Percentiles rank a stretch among this genome's conserved stretches.
phyloP scores from a whole-genome alignment of 2,888 invertebrate genomes.

The Sinodicranocentrus sp. region DNA sequence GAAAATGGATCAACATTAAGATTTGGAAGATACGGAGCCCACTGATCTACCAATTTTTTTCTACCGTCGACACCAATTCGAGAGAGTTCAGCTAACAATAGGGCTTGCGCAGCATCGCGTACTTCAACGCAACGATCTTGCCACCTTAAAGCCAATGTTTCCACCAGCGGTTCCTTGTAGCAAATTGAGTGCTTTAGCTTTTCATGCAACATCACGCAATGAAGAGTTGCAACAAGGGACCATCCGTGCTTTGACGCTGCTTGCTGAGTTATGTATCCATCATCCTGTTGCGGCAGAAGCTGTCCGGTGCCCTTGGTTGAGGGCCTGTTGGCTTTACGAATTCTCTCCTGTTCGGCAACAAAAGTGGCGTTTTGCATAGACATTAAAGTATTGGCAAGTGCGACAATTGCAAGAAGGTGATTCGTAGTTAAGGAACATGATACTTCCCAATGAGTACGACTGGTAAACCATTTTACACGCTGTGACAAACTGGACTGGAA shows the following conservation, averaged over 20 bases:
- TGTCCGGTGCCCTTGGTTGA: constrained; percentile 80
- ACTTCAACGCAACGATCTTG: constrained; percentile 98
- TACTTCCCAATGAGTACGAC: constrained; percentile 96
- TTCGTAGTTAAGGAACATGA: constrained; percentile 97
- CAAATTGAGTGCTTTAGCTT: constrained; percentile 84
- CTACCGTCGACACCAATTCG: constrained; percentile 94
- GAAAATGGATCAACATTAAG: constrained; percentile 80
- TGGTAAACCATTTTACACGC: constrained; percentile 89
- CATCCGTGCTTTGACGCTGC: constrained; percentile 98
- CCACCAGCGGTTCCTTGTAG: constrained; percentile 97
- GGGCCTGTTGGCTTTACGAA: constrained; percentile 84
- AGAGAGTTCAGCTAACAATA: constrained; percentile 94
- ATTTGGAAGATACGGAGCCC: constrained; percentile 96
- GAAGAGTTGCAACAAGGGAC: constrained; percentile 96
- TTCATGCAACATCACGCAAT: constrained; percentile 97
- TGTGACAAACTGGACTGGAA: constrained; percentile 82
- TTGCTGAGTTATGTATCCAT: constrained; percentile 90
- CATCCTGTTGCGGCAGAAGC: constrained; percentile 81
- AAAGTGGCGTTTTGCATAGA: constrained; percentile 98
- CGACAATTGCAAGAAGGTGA: constrained; percentile 95
- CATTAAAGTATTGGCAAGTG: constrained; percentile 97
- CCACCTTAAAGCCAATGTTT: constrained; percentile 98
- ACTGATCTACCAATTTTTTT: constrained; percentile 94
- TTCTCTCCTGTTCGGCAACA: constrained; percentile 91
- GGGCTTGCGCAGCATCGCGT: constrained; percentile 96